These are phyloP conservation scores for Epinephelus malabaricus DNA, from an alignment of 2,797 vertebrate species.

Conservation along the genomic window DNA sequence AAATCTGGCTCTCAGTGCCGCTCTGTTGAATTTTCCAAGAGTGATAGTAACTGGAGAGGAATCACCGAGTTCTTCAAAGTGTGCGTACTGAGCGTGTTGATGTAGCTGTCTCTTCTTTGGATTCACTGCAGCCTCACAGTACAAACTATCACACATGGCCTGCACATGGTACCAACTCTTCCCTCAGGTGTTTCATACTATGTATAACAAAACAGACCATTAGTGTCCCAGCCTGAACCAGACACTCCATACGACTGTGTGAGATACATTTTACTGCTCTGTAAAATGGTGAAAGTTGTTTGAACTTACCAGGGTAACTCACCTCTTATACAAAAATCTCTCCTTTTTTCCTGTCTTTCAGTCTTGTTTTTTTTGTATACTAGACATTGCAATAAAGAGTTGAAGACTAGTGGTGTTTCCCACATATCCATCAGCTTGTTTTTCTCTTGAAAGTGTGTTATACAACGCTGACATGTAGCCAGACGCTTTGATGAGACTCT, in stretches of 20 bases:
- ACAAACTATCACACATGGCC: constrained; percentile 64
- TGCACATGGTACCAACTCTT: constrained; percentile 63
- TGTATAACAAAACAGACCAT: constrained; percentile 49
- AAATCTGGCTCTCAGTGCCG: neutral
- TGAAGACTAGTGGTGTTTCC: constrained; percentile 28
- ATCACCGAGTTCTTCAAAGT: neutral
- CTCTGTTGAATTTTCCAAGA: constrained; percentile 9
- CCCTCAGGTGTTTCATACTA: constrained; percentile 59
- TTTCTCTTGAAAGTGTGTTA: constrained; percentile 43
- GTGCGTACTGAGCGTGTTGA: neutral
- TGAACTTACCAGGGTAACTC: constrained; percentile 4
- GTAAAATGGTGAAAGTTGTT: constrained; percentile 49
- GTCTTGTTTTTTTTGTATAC: neutral
- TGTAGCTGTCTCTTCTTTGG: constrained; percentile 10
- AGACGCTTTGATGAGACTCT: constrained; percentile 58
- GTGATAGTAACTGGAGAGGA: neutral
- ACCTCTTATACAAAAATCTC: neutral
- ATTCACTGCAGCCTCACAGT: constrained; percentile 20
- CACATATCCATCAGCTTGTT: constrained; percentile 37
- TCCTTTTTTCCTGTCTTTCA: neutral
- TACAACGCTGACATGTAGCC: constrained; percentile 51
- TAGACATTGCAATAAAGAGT: constrained; percentile 19
- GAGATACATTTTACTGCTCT: constrained; percentile 59
- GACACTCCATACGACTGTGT: constrained; percentile 29
- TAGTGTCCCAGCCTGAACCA: constrained; percentile 34